Conservation (phyloP, 1,140 invertebrate species). For the Lamellibrachia luymesi region DNA sequence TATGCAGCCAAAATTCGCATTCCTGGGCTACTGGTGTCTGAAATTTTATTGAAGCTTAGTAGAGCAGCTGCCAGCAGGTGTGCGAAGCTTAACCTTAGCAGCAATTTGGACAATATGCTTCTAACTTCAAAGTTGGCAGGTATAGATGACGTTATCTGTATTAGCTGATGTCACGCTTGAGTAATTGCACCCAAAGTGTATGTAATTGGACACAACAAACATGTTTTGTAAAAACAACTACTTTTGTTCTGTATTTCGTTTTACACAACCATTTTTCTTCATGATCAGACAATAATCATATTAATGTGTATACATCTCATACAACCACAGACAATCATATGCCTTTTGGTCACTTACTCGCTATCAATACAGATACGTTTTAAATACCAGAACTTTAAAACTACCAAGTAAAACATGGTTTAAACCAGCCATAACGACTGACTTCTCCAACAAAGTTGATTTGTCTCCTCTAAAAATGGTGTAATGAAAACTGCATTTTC, state of each 20-base stretch:
- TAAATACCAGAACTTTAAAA: background rate
- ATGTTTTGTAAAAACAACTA: background rate
- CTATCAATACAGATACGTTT: background rate
- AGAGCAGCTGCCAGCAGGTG: too few species aligned
- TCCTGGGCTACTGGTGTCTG: background rate
- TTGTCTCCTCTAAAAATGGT: background rate
- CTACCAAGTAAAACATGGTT: too few species aligned
- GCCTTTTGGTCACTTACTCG: background rate
- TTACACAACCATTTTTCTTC: background rate
- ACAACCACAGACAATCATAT: background rate
- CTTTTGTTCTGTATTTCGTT: background rate
- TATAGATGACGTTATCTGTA: background rate
- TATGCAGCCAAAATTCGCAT: background rate
- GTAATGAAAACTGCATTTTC: too few species aligned
- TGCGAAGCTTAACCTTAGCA: too few species aligned
- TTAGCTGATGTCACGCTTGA: background rate
- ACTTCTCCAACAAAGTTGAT: background rate
- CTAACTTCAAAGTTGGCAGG: background rate
- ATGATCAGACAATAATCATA: background rate
- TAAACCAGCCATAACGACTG: too few species aligned
- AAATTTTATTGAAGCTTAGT: too few species aligned
- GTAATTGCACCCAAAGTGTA: background rate
- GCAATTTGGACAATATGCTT: background rate
- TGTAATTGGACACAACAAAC: background rate
- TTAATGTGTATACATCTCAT: background rate